These are phyloP conservation scores for Apomyelois bistriatella DNA, from an alignment of 2,888 invertebrate species.

Conservation along the genomic window DNA sequence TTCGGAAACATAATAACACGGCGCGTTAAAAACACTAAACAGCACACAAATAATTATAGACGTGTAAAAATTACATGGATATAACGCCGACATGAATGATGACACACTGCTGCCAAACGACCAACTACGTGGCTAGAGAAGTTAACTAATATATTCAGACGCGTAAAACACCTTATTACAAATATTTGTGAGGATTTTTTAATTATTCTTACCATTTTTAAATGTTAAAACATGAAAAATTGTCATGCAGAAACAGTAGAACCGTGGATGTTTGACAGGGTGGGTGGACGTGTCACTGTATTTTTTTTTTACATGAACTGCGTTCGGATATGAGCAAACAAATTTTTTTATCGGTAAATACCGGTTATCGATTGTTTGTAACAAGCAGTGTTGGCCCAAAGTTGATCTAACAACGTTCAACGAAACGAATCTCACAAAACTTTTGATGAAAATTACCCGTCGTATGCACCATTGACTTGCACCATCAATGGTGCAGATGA, in stretches of 20 bases:
- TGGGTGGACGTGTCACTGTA: slow-evolving; percentile 70
- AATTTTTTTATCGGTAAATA: slow-evolving; percentile 18
- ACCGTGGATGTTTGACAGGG: slow-evolving; percentile 63
- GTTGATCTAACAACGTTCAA: too few relatives aligned
- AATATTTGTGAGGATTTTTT: slow-evolving; percentile 26
- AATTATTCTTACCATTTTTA: slow-evolving; percentile 63
- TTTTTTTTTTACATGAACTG: slow-evolving; percentile 37
- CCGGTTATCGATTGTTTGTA: too few relatives aligned
- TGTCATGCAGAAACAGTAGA: slow-evolving; percentile 48
- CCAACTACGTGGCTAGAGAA: slow-evolving; percentile 44
- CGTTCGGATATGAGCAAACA: slow-evolving; percentile 26
- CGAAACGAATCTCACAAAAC: too few relatives aligned
- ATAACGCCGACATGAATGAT: slow-evolving; percentile 57
- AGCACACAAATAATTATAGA: slow-evolving; percentile 30
- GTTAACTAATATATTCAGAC: slow-evolving; percentile 17
- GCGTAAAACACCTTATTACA: slow-evolving; percentile 18
- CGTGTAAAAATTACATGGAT: slow-evolving; percentile 35
- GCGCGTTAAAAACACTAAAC: slow-evolving; percentile 23
- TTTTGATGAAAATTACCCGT: too few relatives aligned
- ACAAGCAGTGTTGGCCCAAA: too few relatives aligned
- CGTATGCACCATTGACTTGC: too few relatives aligned
- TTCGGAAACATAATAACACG: slow-evolving; percentile 61
- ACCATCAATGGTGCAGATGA: too few relatives aligned
- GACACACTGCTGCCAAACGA: slow-evolving; percentile 46
- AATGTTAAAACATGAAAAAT: slow-evolving; percentile 68